phyloP scores from a whole-genome alignment of 1,140 invertebrate species.

The Onthophagus taurus region DNA sequence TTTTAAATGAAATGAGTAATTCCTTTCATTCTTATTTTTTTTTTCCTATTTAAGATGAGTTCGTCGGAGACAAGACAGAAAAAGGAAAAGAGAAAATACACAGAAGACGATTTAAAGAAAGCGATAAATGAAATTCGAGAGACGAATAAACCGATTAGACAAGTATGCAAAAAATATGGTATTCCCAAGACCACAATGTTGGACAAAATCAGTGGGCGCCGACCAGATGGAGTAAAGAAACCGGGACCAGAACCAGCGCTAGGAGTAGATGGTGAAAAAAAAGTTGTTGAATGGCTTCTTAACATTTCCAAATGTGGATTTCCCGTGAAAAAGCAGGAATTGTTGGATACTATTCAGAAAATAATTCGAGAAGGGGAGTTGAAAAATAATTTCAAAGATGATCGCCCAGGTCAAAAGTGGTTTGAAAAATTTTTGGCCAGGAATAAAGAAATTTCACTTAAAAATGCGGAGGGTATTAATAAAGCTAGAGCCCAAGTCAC shows the following conservation, averaged over 20 bases:
- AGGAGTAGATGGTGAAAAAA: constrained; percentile 21
- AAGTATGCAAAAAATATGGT: constrained; percentile 16
- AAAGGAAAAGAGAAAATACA: too few relatives aligned
- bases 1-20: too few relatives aligned
- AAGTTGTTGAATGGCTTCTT: constrained; percentile 27
- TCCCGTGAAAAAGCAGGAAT: too few relatives aligned
- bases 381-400: constrained; percentile 22
- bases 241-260: constrained; percentile 21
- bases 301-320: too few relatives aligned
- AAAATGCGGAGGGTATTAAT: constrained; percentile 18
- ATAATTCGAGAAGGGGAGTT: too few relatives aligned
- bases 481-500: constrained; percentile 10
- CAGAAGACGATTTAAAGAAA: too few relatives aligned
- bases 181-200: constrained; percentile 24
- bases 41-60: too few relatives aligned
- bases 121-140: constrained; percentile 14
- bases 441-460: constrained; percentile 23
- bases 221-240: constrained; percentile 21
- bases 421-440: constrained; percentile 27
- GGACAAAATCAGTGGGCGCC: constrained; percentile 22
- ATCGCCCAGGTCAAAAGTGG: constrained; percentile 27
- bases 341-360: too few relatives aligned
- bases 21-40: too few relatives aligned
- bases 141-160: constrained; percentile 7
- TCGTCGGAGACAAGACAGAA: too few relatives aligned